Base-by-base conservation (phyloP, 2,888 invertebrate genomes). In the Andricus curvator region DNA sequence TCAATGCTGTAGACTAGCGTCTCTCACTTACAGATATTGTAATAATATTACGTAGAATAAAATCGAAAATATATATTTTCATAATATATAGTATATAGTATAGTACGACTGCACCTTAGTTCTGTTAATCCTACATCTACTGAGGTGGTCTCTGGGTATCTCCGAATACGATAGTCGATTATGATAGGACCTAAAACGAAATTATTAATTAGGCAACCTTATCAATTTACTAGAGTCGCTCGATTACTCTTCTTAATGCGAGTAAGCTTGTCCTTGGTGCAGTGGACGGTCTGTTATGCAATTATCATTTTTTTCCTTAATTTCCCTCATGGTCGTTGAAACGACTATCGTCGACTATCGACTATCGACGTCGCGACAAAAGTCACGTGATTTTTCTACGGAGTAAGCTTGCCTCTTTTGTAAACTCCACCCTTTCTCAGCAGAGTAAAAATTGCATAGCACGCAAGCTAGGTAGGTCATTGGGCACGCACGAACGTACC, bases 391-490 rank as follows among this genome's bases (percentile, higher is more conserved):
- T 65, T 68, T 80, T 83, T 81, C 85, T 83, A 82, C 82, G 83
- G 82, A 85, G 82, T 80, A 83, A 83, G 80, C 81, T 82, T 82
- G 82, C 81, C 84, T 80, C 64, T 84, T 82, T 83, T 77, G 67
- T 81, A 80, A 79, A 74, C 80, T 80, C 83, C 80, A 82, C 82
- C 84, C 84, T 81, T 84, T 44, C 25, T 79, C 77, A 83, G 87
- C 86, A 85, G 88, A 88, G 88, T 85, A 86, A 87, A 89, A 88
- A 88, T 88, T 89, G 89, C 89, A 83, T 88, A 88, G 88, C 88
- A 88, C 88, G 86, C 86, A 87, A 90, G 91, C 90, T 88, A 87
- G 85, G 85, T 88, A 86, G 83, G 56, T 74, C 67, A 78, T 83
- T 84, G 80, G 83, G 87, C 88, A 89, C 87, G 87, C 88, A 88